Percentiles rank a stretch among this genome's conserved stretches.
Conservation (phyloP, 2,888 invertebrate species). For the Scaeva pyrastri region DNA sequence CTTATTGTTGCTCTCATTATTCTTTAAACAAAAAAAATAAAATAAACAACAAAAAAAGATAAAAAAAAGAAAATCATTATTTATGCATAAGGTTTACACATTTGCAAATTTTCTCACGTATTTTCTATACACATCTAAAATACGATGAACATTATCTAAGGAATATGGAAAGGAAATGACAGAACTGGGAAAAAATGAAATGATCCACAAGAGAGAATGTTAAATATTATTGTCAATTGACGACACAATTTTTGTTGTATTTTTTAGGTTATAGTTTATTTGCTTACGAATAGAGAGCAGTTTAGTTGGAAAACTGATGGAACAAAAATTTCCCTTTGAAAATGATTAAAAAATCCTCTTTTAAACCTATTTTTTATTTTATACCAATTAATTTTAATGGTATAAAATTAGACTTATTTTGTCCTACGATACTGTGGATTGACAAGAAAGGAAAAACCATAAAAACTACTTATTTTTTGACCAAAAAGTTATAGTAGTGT, state of each 20-base stretch:
- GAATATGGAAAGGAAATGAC: constrained; percentile 6
- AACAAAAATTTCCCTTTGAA: not conserved
- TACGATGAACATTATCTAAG: not conserved
- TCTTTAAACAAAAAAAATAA: constrained; percentile 39
- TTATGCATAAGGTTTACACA: constrained; percentile 54
- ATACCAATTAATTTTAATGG: no score
- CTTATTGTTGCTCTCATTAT: constrained; percentile 33
- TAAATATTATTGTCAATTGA: not conserved
- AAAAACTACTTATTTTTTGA: no score
- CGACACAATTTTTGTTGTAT: not conserved
- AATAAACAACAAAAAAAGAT: constrained; percentile 19
- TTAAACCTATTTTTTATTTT: no score
- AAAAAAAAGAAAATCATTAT: constrained; percentile 30
- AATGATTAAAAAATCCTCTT: no score
- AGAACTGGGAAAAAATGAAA: not conserved
- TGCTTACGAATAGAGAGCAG: not conserved
- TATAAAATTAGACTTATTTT: no score
- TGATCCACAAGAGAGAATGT: constrained; percentile 4
- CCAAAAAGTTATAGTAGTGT: no score
- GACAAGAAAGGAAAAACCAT: no score
- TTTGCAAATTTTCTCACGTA: constrained; percentile 75
- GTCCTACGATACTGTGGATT: no score
- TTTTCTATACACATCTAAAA: not conserved
- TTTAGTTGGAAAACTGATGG: not conserved
- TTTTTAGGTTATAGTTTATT: not conserved